Conservation (phyloP, 2,888 invertebrate species). For the Amphimallon solstitiale region DNA sequence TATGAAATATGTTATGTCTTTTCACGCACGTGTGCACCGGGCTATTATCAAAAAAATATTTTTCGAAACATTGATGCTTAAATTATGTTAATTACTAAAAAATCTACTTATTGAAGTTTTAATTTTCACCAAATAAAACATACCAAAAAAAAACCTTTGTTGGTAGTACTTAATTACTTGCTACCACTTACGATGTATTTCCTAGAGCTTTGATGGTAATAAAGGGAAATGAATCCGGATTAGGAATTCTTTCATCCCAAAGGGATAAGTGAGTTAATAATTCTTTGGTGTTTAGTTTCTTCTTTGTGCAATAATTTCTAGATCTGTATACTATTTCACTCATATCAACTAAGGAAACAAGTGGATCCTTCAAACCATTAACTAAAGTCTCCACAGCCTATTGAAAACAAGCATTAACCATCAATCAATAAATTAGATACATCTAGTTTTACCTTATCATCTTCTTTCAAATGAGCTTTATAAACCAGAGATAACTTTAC, state of each 20-base stretch:
- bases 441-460: slow-evolving; percentile 41
- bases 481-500: slow-evolving; percentile 47
- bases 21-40: no score
- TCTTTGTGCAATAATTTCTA: slow-evolving; percentile 40
- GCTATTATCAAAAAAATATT: no score
- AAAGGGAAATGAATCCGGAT: slow-evolving; percentile 44
- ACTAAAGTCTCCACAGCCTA: slow-evolving; percentile 65
- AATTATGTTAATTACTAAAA: no score
- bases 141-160: no score
- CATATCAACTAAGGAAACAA: slow-evolving; percentile 47
- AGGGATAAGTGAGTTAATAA: slow-evolving; percentile 42
- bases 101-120: no score
- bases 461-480: slow-evolving; percentile 44
- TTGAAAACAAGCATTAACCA: slow-evolving; percentile 53
- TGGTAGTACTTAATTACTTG: neutral
- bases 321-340: slow-evolving; percentile 48
- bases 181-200: slow-evolving; percentile 45
- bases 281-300: slow-evolving; percentile 32
- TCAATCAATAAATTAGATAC: no score
- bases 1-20: no score
- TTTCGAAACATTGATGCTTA: no score
- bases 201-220: slow-evolving; percentile 45
- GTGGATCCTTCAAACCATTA: slow-evolving; percentile 59
- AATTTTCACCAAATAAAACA: no score
- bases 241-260: slow-evolving; percentile 38